Conservation (phyloP, 2,888 invertebrate genomes). For the Thymelicus acteon region DNA sequence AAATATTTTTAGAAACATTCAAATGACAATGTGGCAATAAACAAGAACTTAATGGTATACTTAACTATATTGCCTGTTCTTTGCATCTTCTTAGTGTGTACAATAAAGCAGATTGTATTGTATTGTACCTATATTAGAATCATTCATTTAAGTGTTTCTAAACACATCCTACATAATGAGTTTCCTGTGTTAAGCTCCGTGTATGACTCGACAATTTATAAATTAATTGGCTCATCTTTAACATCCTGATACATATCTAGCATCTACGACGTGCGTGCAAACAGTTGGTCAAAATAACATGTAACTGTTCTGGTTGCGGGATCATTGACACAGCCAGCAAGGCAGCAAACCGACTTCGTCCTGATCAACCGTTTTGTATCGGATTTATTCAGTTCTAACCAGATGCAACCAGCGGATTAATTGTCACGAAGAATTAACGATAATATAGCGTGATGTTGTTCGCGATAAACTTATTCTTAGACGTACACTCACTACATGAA, state of each 20-base stretch:
- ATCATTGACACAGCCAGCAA: conserved; percentile 55
- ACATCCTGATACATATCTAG: conserved; percentile 11
- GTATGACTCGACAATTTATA: neutral
- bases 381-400: conserved; percentile 58
- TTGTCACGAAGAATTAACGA: conserved; percentile 63
- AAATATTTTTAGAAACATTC: too few species aligned
- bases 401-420: conserved; percentile 58
- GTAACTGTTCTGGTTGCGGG: conserved; percentile 38
- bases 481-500: conserved; percentile 26
- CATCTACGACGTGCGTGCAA: conserved; percentile 2
- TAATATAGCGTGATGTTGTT: conserved; percentile 55
- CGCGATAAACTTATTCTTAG: conserved; percentile 56
- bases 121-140: too few species aligned
- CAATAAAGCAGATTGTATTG: too few species aligned
- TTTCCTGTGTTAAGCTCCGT: neutral
- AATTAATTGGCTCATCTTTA: conserved; percentile 9
- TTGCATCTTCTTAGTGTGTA: too few species aligned
- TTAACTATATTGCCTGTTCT: too few species aligned
- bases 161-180: neutral
- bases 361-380: conserved; percentile 55
- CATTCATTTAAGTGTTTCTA: too few species aligned
- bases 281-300: conserved; percentile 30
- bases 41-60: too few species aligned
- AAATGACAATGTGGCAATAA: too few species aligned
- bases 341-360: conserved; percentile 57